Evolutionary conservation across 2,113 vertebrate species (phyloP), one percentile per base, ranked within the genome.

Genomic region (Geococcyx californianus): DNA sequence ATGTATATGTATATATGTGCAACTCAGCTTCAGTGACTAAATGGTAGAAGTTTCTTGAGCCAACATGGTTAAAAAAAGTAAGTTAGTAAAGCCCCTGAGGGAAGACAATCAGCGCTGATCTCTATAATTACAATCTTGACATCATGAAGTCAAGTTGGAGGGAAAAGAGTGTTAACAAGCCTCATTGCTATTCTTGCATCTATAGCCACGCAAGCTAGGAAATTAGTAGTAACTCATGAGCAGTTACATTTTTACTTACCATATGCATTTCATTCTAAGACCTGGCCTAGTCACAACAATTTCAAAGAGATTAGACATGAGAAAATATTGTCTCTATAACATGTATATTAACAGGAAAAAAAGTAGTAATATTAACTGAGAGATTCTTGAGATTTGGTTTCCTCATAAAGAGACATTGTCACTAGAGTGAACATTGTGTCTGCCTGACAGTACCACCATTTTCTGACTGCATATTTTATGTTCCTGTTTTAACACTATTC

Each of bases 1-100:
- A 11, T 51, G 24, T 26, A n/a, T n/a, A 58, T 0, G 0, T 44
- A 28, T 26, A n/a, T n/a, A 58, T 0, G 0, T 44, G 29, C n/a
- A 69, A 21, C 2, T 1, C 1, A 29, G 33, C 70, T 85, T 51
- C 13, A 36, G 1, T 25, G 33, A 29, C 49, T 47, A 72, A 77
- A 76, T 58, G 9, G 38, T 31, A 11, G 11, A 63, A 17, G 20
- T n/a, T 76, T 59, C n/a, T 63, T 59, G 16, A 91, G 17, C 28
- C 29, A 45, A 7, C 2, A 7, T 29, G 14, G 34, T 69, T 83
- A 40, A 64, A 68, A 62, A 58, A 67, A n/a, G n/a, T 42, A 42
- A 42, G 42, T 68, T 58, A 36, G 13, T 42, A 74, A 44, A 56
- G 26, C 21, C 40, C 18, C 17, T n/a, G n/a, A 40, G 5, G 17